phyloP scores from a whole-genome alignment of 2,113 vertebrate genomes.

The Cynocephalus volans region DNA sequence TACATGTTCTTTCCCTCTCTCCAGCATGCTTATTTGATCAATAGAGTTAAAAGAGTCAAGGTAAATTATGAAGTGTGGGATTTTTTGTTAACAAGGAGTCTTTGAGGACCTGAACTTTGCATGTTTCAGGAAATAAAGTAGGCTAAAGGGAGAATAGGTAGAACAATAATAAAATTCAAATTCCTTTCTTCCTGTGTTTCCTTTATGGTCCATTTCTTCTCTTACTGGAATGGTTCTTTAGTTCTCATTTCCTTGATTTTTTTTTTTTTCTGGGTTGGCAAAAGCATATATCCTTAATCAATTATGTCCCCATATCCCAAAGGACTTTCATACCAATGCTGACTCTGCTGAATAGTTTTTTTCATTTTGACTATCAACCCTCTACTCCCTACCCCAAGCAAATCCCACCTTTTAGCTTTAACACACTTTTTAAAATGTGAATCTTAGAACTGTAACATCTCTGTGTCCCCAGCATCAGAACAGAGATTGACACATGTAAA shows the following conservation, averaged over 20 bases:
- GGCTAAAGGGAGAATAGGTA: not conserved
- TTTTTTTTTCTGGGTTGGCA: not conserved
- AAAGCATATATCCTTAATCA: not conserved
- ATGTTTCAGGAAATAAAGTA: not conserved
- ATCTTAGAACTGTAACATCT: not conserved
- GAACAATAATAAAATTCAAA: not conserved
- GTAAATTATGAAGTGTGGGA: not conserved
- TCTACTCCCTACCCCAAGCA: not conserved
- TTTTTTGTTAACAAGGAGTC: conserved; percentile 14
- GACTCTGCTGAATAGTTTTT: not conserved
- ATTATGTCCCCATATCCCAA: not conserved
- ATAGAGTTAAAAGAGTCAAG: not conserved
- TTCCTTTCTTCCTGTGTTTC: not conserved
- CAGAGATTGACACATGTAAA: not conserved
- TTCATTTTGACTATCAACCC: not conserved
- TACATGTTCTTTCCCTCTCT: not conserved
- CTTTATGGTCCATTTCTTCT: not conserved
- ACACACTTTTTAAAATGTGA: not conserved
- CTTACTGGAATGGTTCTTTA: not conserved
- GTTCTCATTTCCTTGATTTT: not conserved
- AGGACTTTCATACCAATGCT: not conserved
- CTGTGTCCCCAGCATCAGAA: not conserved
- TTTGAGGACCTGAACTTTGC: not conserved
- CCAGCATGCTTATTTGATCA: not conserved
- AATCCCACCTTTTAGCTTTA: not conserved